A percentile compares a stretch with the other conserved stretches of the same genome.
Evolutionary conservation across 2,888 invertebrate genomes (phyloP).

Genomic region (Miltochrista miniata): DNA sequence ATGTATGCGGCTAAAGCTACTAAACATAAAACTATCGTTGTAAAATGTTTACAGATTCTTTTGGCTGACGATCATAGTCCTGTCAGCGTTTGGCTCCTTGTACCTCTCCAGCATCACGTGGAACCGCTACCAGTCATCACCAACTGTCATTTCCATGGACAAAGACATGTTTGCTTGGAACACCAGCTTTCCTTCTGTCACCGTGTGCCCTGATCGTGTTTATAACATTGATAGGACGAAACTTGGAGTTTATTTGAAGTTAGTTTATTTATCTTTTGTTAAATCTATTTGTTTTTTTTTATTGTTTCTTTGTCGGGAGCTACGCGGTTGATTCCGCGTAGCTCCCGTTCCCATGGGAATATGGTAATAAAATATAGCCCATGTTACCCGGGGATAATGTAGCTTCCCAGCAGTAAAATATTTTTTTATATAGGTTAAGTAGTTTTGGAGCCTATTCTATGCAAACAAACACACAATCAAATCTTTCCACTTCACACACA

Average conservation of each 20-base stretch:
- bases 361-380: too few relatives aligned
- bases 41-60: conserved; percentile 69
- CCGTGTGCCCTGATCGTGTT: conserved; percentile 84
- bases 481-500: too few relatives aligned
- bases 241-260: conserved; percentile 81
- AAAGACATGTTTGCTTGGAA: conserved; percentile 89
- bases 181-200: conserved; percentile 87
- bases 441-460: too few relatives aligned
- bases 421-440: too few relatives aligned
- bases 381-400: too few relatives aligned
- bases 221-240: conserved; percentile 79
- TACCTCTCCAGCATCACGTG: conserved; percentile 85
- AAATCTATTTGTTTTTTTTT: too few relatives aligned
- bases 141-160: conserved; percentile 89
- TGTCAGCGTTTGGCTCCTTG: conserved; percentile 81
- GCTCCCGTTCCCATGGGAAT: too few relatives aligned
- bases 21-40: background rate
- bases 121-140: conserved; percentile 87
- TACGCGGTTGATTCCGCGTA: too few relatives aligned
- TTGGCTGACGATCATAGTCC: conserved; percentile 80
- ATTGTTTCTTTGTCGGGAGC: too few relatives aligned
- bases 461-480: too few relatives aligned
- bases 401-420: too few relatives aligned
- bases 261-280: conserved; percentile 27
- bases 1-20: background rate